Conservation (phyloP, 2,888 invertebrate genomes). For the Meta bourneti region DNA sequence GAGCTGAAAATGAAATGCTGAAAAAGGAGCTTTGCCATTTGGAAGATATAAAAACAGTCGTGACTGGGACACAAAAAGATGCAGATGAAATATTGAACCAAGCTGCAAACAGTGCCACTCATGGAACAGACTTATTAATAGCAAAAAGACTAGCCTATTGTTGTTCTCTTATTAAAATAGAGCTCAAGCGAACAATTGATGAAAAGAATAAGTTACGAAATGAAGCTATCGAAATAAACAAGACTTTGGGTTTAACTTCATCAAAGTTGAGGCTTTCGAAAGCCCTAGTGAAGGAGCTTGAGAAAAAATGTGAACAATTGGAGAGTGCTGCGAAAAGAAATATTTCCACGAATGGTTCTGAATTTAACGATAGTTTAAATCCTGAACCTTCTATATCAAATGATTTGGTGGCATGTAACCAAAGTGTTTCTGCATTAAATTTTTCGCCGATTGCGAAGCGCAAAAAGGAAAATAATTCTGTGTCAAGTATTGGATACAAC, state of each 20-base stretch:
- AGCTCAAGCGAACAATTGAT: neutral
- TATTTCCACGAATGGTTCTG: neutral
- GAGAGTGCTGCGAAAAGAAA: neutral
- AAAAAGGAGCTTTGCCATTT: neutral
- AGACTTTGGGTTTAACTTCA: neutral
- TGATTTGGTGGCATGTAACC: too few relatives aligned
- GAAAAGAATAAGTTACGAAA: neutral
- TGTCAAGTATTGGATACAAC: too few relatives aligned
- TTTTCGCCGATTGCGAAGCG: too few relatives aligned
- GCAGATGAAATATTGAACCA: constrained; percentile 7
- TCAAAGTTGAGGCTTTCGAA: neutral
- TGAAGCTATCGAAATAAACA: neutral
- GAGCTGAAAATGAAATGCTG: neutral
- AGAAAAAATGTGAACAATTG: neutral
- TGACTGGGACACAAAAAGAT: neutral
- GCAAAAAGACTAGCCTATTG: neutral
- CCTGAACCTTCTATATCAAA: neutral
- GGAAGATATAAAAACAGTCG: constrained; percentile 2
- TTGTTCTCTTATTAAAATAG: constrained; percentile 28
- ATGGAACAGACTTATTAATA: neutral
- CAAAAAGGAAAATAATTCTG: too few relatives aligned
- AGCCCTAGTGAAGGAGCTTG: neutral
- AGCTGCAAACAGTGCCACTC: neutral
- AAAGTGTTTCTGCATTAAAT: too few relatives aligned
- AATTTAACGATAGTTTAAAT: too few relatives aligned